These are phyloP conservation scores for Melanotaenia boesemani DNA, from an alignment of 2,797 vertebrate genomes.

Conservation along the genomic window DNA sequence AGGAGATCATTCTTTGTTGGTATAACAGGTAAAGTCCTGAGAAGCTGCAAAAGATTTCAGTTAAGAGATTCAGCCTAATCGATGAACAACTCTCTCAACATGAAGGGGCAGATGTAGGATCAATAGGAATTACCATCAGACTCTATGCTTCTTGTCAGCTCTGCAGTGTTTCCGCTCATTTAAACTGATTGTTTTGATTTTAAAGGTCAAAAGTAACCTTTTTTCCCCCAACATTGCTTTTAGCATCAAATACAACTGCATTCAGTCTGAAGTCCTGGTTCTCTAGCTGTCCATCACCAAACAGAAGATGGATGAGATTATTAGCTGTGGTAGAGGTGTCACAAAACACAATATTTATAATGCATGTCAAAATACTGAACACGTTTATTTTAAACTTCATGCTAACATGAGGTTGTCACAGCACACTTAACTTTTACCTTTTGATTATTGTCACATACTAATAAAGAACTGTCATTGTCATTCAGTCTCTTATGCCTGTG, in stretches of 20 bases:
- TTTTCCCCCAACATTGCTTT: background rate
- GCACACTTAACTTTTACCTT: background rate
- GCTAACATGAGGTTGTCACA: background rate
- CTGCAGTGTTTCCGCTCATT: background rate
- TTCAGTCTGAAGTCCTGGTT: background rate
- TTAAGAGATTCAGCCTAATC: slow-evolving; percentile 18
- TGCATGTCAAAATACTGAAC: background rate
- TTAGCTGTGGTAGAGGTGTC: background rate
- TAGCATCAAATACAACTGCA: background rate
- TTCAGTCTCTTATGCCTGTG: background rate
- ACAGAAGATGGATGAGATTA: background rate
- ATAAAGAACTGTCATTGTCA: background rate
- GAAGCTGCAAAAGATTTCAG: slow-evolving; percentile 42
- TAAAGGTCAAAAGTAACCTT: background rate
- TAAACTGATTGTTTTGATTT: background rate
- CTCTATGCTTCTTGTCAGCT: background rate
- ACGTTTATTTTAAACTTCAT: background rate
- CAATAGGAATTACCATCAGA: slow-evolving; percentile 22
- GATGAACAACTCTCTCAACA: slow-evolving; percentile 33
- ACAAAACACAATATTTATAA: background rate
- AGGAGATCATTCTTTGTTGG: slow-evolving; percentile 10
- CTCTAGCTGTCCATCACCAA: background rate
- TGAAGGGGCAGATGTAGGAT: slow-evolving; percentile 17
- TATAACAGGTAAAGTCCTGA: slow-evolving; percentile 6
- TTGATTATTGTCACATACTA: background rate